Base-by-base conservation (phyloP, 2,888 invertebrate species). In the Plebejus argus region DNA sequence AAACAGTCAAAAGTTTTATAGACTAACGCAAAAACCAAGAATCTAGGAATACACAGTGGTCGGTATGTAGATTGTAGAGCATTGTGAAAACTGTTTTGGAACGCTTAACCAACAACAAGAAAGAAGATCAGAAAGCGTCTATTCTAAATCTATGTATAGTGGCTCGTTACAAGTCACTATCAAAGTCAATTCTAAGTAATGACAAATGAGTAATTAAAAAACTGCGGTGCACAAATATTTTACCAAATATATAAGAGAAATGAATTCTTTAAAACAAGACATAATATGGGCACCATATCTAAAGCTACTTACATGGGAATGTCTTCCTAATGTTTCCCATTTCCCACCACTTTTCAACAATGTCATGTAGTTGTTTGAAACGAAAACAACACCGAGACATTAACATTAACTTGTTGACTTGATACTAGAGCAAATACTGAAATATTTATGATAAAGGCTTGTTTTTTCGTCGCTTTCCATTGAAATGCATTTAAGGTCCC, bases 371-470 rank as follows among this genome's bases (percentile, higher is more conserved):
- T 10, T 20, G 20, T 58, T 12, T 10, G 61, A 66, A 66, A 66
- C 23, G 15, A 23, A 66, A 66, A 66, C 61, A 66, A 66, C 12
- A 28, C 10, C 61, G 12, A 66, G 61, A 66, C 28, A 66, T 66
- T 58, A 20, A 58, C 5, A 23, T 66, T 66, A 28, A 66, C 23
- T 66, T 66, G 28, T 66, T 66, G 28, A 66, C 61, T 66, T 15
- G 20, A 20, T 20, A 58, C 8, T 58, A 20, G 58, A 28, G 23
- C 61, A 66, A 66, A 28, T 28, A 66, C 61, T 66, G 61, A 66
- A 66, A 66, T 66, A 66, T 66, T 66, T 66, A 66, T 66, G 28
- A 61, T 61, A 23, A 12, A 61, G 20, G 12, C 61, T 23, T 61
- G 61, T 23, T 23, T 61, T 61, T 23, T 4, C 4, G 10, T 61